Evolutionary conservation across 53 echinoderm and acorn worm species (phyloP), one percentile per base, ranked within the genome.

Genomic region (Hippasteria phrygiana): DNA sequence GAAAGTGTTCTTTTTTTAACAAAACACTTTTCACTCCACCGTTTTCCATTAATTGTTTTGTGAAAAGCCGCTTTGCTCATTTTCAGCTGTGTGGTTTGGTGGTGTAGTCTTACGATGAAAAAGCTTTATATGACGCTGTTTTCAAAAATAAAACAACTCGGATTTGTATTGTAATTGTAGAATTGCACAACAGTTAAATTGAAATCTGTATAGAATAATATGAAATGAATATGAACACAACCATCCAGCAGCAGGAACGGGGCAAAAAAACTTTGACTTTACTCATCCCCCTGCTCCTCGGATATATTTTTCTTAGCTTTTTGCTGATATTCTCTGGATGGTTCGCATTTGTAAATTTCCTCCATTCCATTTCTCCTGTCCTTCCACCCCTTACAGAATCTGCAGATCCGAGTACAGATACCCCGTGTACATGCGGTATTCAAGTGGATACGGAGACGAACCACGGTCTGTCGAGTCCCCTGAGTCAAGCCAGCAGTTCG

Each of bases 391-490:
- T 56, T 4, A 35, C 31, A 94, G 94, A 91, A 69, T 94, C 91
- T 67, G 74, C 91, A 27, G 94, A 94, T 88, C 91, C 94, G 48
- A 91, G 85, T 79, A 86, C 91, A 62, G 89, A 90, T n/a, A 90
- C 81, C 70, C 90, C 90, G 4, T 90, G 90, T 62, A 90, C 90
- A 5, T 90, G 90, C 54, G 90, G 90, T 24, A 59, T 90, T 42
- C 90, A 90, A 16, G 62, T 82, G 33, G 90, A 90, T 48, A 56
- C 73, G 43, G 82, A 71, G 43, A 62, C 75, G 0, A 82, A 82
- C 29, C 85, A 85, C 29, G 51, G 85, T 22, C 81, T 90, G 28
- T 56, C 90, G 34, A 90, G 90, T 37, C 90, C 90, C 22, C 62
- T 82, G 59, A 90, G 90, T 55, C 90, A 90, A 2, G 55, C 81